Percentiles rank a stretch among this genome's conserved stretches.
phyloP scores from a whole-genome alignment of 2,797 vertebrate species.

The Pseudotriccus pelzelni region DNA sequence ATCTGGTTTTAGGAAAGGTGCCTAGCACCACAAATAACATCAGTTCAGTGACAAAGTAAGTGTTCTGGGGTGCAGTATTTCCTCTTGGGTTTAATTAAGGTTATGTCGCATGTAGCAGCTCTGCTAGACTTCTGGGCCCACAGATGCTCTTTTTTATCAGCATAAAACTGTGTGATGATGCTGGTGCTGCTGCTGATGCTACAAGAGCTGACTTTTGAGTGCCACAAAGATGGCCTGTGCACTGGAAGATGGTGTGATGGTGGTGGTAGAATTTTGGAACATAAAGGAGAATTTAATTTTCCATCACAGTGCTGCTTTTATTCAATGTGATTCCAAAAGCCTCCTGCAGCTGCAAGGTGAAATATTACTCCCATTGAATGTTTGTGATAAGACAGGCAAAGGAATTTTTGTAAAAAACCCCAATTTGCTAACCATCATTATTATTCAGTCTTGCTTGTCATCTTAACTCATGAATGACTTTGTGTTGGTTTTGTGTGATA shows the following conservation, averaged over 20 bases:
- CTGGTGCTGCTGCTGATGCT: not conserved
- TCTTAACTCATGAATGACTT: not conserved
- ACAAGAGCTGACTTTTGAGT: not conserved
- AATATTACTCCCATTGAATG: not conserved
- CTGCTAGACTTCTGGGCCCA: not conserved
- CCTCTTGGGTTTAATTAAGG: not conserved
- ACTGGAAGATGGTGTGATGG: not conserved
- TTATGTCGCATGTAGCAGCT: not conserved
- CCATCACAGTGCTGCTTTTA: not conserved
- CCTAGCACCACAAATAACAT: slow-evolving; percentile 53
- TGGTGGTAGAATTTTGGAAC: not conserved
- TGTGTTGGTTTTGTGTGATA: not conserved
- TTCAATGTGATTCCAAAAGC: not conserved
- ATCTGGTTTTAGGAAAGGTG: slow-evolving; percentile 79
- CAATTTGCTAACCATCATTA: not conserved
- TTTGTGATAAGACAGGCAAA: not conserved
- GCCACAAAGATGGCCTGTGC: not conserved
- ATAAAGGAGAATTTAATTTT: not conserved
- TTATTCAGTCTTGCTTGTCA: not conserved
- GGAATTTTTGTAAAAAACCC: not conserved
- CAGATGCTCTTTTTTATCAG: not conserved
- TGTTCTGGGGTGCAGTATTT: not conserved
- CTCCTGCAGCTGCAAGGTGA: not conserved
- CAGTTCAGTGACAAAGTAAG: slow-evolving; percentile 76
- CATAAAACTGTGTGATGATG: not conserved